Conservation (phyloP, 2,113 vertebrate genomes). For the Vanacampus margaritifer region DNA sequence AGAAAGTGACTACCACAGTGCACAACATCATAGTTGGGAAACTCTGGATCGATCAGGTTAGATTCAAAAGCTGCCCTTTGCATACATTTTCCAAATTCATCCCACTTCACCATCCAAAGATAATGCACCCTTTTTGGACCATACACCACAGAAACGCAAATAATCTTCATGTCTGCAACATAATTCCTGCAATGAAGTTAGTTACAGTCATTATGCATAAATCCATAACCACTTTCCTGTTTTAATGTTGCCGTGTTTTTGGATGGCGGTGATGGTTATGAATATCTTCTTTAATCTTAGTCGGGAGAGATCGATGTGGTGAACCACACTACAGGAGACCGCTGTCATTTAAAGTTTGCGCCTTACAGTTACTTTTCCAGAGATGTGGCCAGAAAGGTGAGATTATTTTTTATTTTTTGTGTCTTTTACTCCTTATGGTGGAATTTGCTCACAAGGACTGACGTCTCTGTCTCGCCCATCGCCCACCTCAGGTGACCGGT, state of each 20-base stretch:
- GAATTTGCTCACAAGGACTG: neutral
- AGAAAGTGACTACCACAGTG: constrained; percentile 95
- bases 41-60: constrained; percentile 98
- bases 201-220: too few species aligned
- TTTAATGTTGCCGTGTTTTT: neutral
- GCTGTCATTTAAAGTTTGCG: constrained; percentile 93
- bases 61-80: neutral
- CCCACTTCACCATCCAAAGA: too few species aligned
- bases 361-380: constrained; percentile 98
- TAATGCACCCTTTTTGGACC: too few species aligned
- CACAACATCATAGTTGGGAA: constrained; percentile 99
- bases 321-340: constrained; percentile 91
- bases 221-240: too few species aligned
- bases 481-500: constrained; percentile 81
- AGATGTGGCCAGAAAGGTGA: constrained; percentile 93
- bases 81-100: too few species aligned
- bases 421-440: neutral
- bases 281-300: constrained; percentile 52
- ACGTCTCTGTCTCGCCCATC: neutral
- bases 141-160: too few species aligned
- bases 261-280: neutral
- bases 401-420: too few species aligned
- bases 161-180: too few species aligned
- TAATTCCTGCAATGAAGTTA: too few species aligned
- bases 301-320: constrained; percentile 96